Base-by-base conservation (phyloP, 2,113 vertebrate species). In the Gymnobelideus leadbeateri region DNA sequence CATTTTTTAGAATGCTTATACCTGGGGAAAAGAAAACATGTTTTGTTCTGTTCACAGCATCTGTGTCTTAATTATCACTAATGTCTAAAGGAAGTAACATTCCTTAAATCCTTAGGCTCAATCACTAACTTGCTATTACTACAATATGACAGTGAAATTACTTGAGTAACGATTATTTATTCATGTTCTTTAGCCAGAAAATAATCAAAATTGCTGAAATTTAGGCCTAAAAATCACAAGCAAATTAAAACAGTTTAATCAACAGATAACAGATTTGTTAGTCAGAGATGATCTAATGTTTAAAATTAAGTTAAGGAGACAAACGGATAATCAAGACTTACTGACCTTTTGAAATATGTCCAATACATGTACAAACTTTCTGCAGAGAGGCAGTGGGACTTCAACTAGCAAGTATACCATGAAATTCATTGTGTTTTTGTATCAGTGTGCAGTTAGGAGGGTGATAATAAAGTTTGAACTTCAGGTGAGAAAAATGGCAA, bases 101-200 rank as follows among this genome's bases (percentile, higher is more conserved):
- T 84, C 68, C 19, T 19, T 6, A 43, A 84, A 43, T 43, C 19
- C n/a, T 77, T 77, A 16, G 14, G 61, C 61, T 84, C 19, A 43
- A 43, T 84, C n/a, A 77, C n/a, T 84, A 84, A 77, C 19, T 95
- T 96, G 84, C 19, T 23, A 95, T 94, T 91, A 89, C 68, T 95
- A 94, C 95, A 92, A 92, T 19, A 96, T 95, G 95, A 92, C 93
- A 68, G 19, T 93, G 53, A 97, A 94, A 93, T 89, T 95, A 12
- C 93, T 96, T 95, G 95, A 31, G 47, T 94, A 96, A 92, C 95
- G 95, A 97, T 96, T 96, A 95, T 90, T 97, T 97, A 91, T 43
- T 93, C 43, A 47, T 91, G 47, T 50, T 91, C 26, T 96, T 95
- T 46, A 96, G 92, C 25, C 21, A 96, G 89, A 94, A 94, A 94